Evolutionary conservation across 1,140 invertebrate species (phyloP).

Genomic region (Zaprionus nigranus): DNA sequence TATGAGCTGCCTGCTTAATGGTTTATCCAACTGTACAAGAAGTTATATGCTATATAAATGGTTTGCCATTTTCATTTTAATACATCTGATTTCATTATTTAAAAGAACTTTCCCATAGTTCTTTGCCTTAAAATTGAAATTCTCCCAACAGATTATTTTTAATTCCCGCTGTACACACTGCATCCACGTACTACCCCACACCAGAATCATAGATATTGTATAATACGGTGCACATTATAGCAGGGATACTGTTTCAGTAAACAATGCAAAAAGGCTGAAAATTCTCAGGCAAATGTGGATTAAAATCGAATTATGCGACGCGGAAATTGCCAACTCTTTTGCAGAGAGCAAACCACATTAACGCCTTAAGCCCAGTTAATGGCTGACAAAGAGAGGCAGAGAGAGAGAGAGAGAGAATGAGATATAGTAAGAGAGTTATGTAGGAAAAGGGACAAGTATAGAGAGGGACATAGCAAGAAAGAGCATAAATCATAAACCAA

Average conservation of each 20-base stretch:
- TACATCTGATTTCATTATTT: neutral
- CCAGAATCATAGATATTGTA: conserved; percentile 29
- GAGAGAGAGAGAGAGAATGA: neutral
- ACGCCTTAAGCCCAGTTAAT: conserved; percentile 71
- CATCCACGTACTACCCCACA: neutral
- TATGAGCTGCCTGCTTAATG: neutral
- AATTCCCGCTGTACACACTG: neutral
- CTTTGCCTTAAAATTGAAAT: neutral
- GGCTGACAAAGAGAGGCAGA: neutral
- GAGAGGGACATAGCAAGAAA: neutral
- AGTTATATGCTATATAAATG: neutral
- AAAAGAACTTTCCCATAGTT: neutral
- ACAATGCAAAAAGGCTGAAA: conserved; percentile 24
- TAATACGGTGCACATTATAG: conserved; percentile 54
- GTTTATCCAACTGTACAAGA: neutral
- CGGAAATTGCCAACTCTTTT: conserved; percentile 70
- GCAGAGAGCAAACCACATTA: conserved; percentile 59
- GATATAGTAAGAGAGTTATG: no score
- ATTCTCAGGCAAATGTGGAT: conserved; percentile 53
- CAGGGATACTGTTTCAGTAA: conserved; percentile 22
- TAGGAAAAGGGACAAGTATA: neutral
- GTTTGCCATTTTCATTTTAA: neutral
- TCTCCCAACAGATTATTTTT: neutral
- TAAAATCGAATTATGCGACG: conserved; percentile 68
- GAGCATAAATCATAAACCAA: conserved; percentile 67